Conservation (phyloP, 2,888 invertebrate genomes). For the Ariolimax columbianus region DNA sequence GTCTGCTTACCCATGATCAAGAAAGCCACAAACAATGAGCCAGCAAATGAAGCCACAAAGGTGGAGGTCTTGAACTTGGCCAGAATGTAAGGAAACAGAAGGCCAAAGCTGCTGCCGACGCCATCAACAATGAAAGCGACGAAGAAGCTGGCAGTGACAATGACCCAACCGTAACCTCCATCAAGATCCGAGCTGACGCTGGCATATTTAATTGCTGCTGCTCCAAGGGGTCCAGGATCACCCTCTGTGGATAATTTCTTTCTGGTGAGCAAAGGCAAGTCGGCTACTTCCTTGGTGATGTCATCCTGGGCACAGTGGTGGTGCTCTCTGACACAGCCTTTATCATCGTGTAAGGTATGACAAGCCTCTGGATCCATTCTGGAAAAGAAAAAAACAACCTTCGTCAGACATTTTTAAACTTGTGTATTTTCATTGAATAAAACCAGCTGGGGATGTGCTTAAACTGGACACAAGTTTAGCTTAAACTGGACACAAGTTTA, state of each 20-base stretch:
- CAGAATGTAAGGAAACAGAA: conserved; percentile 46
- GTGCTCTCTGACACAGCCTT: neutral
- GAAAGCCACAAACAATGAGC: conserved; percentile 43
- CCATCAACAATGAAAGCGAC: conserved; percentile 53
- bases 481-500: too few relatives aligned
- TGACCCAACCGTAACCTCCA: conserved; percentile 52
- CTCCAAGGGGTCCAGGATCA: neutral
- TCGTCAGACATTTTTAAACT: neutral
- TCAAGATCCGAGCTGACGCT: neutral
- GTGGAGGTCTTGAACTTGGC: conserved; percentile 31
- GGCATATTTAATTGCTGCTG: neutral
- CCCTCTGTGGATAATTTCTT: neutral
- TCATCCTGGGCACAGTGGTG: neutral
- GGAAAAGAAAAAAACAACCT: neutral
- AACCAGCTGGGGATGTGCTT: too few relatives aligned
- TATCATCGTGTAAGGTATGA: neutral
- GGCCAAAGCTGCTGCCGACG: conserved; percentile 47
- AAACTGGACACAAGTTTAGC: too few relatives aligned
- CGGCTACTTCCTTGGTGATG: neutral
- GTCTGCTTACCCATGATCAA: conserved; percentile 41
- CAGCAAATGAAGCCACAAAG: conserved; percentile 49
- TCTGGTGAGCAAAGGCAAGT: neutral
- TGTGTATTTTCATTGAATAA: neutral
- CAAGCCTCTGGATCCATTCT: neutral
- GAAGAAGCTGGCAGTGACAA: conserved; percentile 48